Evolutionary conservation across 2,888 invertebrate genomes (phyloP).

Genomic region (Asteroscopus sphinx): DNA sequence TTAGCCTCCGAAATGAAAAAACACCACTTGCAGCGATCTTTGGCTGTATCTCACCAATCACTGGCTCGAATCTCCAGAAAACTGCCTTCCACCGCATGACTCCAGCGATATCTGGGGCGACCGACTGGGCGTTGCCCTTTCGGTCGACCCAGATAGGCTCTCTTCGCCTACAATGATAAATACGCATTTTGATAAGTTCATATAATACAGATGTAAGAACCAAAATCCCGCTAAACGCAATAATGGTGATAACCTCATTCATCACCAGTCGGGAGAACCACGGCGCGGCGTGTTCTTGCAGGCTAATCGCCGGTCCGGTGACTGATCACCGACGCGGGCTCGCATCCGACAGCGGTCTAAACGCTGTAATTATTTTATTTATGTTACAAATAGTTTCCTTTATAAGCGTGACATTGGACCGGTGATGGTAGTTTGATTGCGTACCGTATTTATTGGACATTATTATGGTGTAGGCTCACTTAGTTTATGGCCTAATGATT

Average conservation of each 20-base stretch:
- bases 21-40: no score
- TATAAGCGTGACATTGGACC: conserved; percentile 69
- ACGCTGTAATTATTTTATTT: conserved; percentile 84
- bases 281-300: conserved; percentile 27
- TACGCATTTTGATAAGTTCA: conserved; percentile 8
- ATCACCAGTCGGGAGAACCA: conserved; percentile 41
- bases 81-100: no score
- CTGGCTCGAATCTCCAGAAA: no score
- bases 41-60: no score
- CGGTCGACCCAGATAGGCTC: no score
- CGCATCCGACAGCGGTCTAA: conserved; percentile 70
- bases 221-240: conserved; percentile 32
- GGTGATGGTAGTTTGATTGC: conserved; percentile 48
- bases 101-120: no score
- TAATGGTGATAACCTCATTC: conserved; percentile 49
- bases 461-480: conserved; percentile 37
- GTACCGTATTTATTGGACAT: conserved; percentile 42
- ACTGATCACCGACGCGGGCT: conserved; percentile 70
- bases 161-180: neutral
- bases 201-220: conserved; percentile 29
- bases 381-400: conserved; percentile 82
- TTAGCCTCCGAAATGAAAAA: no score
- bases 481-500: conserved; percentile 33
- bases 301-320: conserved; percentile 55
- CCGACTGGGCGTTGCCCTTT: no score